Evolutionary conservation across 2,888 invertebrate genomes (phyloP).

Genomic region (Stegophylla sp.): DNA sequence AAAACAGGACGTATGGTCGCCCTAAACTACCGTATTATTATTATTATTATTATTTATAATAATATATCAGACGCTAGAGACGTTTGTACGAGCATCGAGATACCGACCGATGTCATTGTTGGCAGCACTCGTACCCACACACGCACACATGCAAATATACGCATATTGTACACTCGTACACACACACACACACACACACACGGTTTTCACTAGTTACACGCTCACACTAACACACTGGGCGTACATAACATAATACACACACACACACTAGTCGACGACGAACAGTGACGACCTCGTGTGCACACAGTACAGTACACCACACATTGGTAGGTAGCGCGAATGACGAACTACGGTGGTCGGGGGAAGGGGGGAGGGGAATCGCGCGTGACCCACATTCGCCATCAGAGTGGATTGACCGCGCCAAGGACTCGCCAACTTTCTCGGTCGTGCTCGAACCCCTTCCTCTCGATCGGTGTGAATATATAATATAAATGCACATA

Average conservation of each 20-base stretch:
- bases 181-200: slow-evolving; percentile 59
- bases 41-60: too few relatives aligned
- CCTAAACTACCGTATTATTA: too few relatives aligned
- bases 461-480: slow-evolving; percentile 2
- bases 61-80: not conserved
- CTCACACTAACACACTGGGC: not conserved
- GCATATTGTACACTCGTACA: not conserved
- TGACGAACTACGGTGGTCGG: slow-evolving; percentile 59
- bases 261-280: slow-evolving; percentile 60
- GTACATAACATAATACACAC: not conserved
- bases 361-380: slow-evolving; percentile 59
- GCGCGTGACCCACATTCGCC: slow-evolving; percentile 61
- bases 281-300: slow-evolving; percentile 61
- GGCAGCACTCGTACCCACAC: slow-evolving; percentile 28
- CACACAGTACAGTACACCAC: not conserved
- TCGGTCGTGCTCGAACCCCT: slow-evolving; percentile 58
- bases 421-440: slow-evolving; percentile 59
- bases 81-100: slow-evolving; percentile 33
- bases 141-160: slow-evolving; percentile 9
- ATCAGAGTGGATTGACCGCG: slow-evolving; percentile 59
- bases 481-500: not conserved
- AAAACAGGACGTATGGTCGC: too few relatives aligned
- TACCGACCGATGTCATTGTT: slow-evolving; percentile 48
- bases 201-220: too few relatives aligned
- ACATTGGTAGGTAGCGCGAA: slow-evolving; percentile 60